Conservation (phyloP, 2,888 invertebrate species). For the Eupsilia transversa region DNA sequence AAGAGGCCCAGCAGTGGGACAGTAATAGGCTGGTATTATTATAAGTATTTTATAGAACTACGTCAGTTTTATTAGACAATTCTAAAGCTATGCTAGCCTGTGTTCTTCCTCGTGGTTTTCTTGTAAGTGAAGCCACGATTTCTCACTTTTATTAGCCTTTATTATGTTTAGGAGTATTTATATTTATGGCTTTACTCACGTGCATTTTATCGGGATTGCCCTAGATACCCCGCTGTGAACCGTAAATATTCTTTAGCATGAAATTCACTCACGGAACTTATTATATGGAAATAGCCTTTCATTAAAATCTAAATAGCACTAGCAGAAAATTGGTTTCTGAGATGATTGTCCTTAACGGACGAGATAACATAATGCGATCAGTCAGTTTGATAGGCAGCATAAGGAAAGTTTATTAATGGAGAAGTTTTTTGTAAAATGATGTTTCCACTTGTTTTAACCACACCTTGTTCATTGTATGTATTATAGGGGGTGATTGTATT, state of each 20-base stretch:
- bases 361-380: neutral
- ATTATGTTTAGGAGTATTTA: conserved; percentile 37
- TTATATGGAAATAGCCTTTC: conserved; percentile 1
- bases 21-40: neutral
- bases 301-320: conserved; percentile 14
- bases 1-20: no score
- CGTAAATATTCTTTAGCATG: conserved; percentile 35
- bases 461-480: no score
- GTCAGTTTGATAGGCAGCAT: neutral
- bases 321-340: neutral
- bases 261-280: conserved; percentile 22
- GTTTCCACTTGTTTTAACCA: neutral
- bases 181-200: conserved; percentile 31
- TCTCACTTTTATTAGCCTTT: conserved; percentile 31
- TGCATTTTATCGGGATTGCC: conserved; percentile 37
- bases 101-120: neutral
- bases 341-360: neutral
- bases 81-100: neutral
- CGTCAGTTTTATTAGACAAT: neutral
- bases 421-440: neutral
- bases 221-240: conserved; percentile 23
- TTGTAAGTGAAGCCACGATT: conserved; percentile 8
- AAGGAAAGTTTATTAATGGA: no score
- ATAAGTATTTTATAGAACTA: neutral
- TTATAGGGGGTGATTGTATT: neutral